Conservation (phyloP, 1,140 invertebrate species). For the Dreissena rostriformis region DNA sequence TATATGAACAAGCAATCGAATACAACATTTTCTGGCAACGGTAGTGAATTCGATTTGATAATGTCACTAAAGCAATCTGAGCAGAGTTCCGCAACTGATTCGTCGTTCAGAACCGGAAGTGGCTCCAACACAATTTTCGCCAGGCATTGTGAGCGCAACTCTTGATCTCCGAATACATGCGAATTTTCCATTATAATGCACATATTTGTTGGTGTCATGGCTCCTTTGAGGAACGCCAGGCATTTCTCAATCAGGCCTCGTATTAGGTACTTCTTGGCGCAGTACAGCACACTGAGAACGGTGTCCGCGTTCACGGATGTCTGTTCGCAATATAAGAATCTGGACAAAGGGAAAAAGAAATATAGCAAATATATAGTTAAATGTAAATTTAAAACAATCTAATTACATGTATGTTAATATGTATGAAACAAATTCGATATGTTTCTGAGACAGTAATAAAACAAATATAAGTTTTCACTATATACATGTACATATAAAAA, state of each 20-base stretch:
- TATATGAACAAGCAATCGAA: conserved; percentile 53
- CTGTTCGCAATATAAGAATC: conserved; percentile 62
- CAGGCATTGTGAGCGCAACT: conserved; percentile 53
- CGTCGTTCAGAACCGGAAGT: conserved; percentile 36
- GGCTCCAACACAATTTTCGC: conserved; percentile 50
- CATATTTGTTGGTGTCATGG: conserved; percentile 49
- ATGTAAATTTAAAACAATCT: no score
- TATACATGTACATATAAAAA: no score
- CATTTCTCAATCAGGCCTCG: conserved; percentile 56
- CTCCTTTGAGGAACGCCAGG: conserved; percentile 48
- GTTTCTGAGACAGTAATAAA: no score
- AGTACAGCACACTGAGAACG: conserved; percentile 53
- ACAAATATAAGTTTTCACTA: no score
- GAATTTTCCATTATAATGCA: conserved; percentile 62
- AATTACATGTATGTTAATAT: no score
- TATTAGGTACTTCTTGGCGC: conserved; percentile 62
- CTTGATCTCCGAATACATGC: conserved; percentile 39
- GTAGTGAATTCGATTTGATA: conserved; percentile 49
- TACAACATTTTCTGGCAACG: conserved; percentile 45
- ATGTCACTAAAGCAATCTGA: conserved; percentile 50
- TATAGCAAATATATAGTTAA: no score
- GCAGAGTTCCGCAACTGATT: conserved; percentile 52
- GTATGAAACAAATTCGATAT: no score
- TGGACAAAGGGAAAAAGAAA: background rate
- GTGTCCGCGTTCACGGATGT: conserved; percentile 44